Evolutionary conservation across 2,113 vertebrate genomes (phyloP).

Genomic region (Verasper variegatus): DNA sequence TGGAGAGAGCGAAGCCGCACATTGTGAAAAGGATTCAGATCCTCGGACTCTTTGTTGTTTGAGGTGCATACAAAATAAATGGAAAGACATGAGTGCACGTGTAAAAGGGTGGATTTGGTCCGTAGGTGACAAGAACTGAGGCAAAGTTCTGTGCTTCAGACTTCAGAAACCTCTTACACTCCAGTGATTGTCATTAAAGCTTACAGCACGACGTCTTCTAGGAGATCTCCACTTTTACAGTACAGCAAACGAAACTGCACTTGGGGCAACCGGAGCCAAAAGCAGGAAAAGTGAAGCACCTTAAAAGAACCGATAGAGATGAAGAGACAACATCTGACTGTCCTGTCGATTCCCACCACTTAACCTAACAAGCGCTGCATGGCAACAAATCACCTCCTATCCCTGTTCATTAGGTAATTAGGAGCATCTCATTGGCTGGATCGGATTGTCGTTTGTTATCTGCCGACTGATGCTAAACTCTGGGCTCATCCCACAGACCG

Average conservation of each 20-base stretch:
- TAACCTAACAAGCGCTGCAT: conserved; percentile 84
- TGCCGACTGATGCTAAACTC: conserved; percentile 58
- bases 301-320: not conserved
- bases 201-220: too few relatives aligned
- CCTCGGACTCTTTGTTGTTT: not conserved
- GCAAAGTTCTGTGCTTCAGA: too few relatives aligned
- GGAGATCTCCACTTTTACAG: too few relatives aligned
- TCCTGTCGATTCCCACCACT: conserved; percentile 83
- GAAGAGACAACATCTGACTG: conserved; percentile 57
- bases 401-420: conserved; percentile 85
- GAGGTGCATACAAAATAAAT: not conserved
- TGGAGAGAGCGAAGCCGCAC: conserved; percentile 16
- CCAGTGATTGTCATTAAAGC: too few relatives aligned
- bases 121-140: too few relatives aligned
- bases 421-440: conserved; percentile 78
- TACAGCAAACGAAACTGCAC: not conserved
- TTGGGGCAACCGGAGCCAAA: not conserved
- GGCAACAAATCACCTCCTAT: conserved; percentile 84
- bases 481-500: conserved; percentile 66
- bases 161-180: too few relatives aligned
- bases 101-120: not conserved
- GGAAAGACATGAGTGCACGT: not conserved
- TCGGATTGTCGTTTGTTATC: conserved; percentile 78
- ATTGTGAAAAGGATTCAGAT: not conserved
- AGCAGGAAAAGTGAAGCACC: too few relatives aligned